Base-by-base conservation (phyloP, 2,888 invertebrate genomes). In the Chloromyia formosa region DNA sequence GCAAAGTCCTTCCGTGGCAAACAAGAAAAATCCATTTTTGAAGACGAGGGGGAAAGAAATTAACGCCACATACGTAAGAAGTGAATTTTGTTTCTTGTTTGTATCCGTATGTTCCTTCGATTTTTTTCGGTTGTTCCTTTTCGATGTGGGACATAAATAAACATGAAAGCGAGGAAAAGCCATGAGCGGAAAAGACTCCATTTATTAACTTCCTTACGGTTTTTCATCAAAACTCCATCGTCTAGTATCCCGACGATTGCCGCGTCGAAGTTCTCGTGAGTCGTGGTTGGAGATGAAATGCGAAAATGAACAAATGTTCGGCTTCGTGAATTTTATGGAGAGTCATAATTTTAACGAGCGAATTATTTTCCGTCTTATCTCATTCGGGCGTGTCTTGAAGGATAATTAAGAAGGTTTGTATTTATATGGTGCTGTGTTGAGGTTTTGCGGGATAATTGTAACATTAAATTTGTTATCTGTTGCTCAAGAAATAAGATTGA, bases 11-110 rank as follows among this genome's bases (percentile, higher is more conserved):
- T 56, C 20, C 56, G 56, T 56, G 56, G 56, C 56, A 18, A 56
- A 56, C 56, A 56, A 56, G 56, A 56, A 56, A 56, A 56, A 56
- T 56, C 7, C 56, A 56, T 56, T 56, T 56, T 56, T 56, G 56
- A 56, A 56, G 56, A 49, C 49, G 49, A 12, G 14, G 49, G 16
- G 10, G 49, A n/a, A 56, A 56, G 56, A 56, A 56, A 56, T 56
- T 56, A 56, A 56, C 18, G n/a, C 20, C 56, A 18, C 56, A 18
- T 18, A 56, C 56, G 56, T 56, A 56, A 56, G 56, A 56, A 56
- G 56, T 56, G 56, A 56, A 56, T 56, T 56, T 56, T 56, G 14
- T 22, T 18, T 16, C 22, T 2, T 56, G 16, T 56, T 22, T 20
- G 10, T 18, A 16, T 53, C 2, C 3, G 53, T 3, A 53, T 35